Evolutionary conservation across 2,888 invertebrate genomes (phyloP).

Genomic region (Anaspis maculata): DNA sequence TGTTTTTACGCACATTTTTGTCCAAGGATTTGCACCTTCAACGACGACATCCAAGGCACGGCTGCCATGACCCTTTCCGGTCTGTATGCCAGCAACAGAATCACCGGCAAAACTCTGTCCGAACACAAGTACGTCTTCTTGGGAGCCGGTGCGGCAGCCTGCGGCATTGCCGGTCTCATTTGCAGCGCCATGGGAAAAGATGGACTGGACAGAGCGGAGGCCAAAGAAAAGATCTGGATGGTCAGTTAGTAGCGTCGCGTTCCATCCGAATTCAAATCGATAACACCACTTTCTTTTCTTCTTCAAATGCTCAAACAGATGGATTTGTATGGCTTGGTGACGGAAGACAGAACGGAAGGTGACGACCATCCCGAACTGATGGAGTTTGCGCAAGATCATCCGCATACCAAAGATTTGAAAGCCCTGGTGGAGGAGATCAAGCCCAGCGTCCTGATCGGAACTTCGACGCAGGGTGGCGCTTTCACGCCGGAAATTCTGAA

Average conservation of each 20-base stretch:
- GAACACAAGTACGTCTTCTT: slow-evolving; percentile 88
- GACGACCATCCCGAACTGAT: slow-evolving; percentile 61
- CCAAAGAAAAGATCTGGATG: slow-evolving; percentile 87
- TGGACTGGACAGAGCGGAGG: slow-evolving; percentile 54
- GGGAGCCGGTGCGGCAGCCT: slow-evolving; percentile 62
- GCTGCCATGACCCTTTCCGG: slow-evolving; percentile 95
- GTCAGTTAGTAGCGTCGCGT: too few relatives aligned
- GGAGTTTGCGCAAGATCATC: slow-evolving; percentile 68
- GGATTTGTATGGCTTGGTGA: slow-evolving; percentile 85
- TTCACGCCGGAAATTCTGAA: slow-evolving; percentile 81
- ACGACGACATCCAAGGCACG: slow-evolving; percentile 93
- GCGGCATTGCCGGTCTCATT: slow-evolving; percentile 65
- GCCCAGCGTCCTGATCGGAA: slow-evolving; percentile 84
- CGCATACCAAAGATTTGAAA: slow-evolving; percentile 68
- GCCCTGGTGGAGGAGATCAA: slow-evolving; percentile 76
- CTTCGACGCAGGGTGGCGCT: slow-evolving; percentile 84
- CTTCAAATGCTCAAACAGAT: too few relatives aligned
- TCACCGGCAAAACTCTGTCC: slow-evolving; percentile 67
- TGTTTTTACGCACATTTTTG: too few relatives aligned
- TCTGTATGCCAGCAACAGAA: slow-evolving; percentile 66
- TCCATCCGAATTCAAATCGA: too few relatives aligned
- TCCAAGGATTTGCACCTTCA: slow-evolving; percentile 98
- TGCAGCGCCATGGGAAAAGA: slow-evolving; percentile 77
- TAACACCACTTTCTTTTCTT: too few relatives aligned
- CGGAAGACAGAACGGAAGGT: slow-evolving; percentile 57